These are phyloP conservation scores for Tachina lurida DNA, from an alignment of 2,888 invertebrate genomes.

Conservation along the genomic window DNA sequence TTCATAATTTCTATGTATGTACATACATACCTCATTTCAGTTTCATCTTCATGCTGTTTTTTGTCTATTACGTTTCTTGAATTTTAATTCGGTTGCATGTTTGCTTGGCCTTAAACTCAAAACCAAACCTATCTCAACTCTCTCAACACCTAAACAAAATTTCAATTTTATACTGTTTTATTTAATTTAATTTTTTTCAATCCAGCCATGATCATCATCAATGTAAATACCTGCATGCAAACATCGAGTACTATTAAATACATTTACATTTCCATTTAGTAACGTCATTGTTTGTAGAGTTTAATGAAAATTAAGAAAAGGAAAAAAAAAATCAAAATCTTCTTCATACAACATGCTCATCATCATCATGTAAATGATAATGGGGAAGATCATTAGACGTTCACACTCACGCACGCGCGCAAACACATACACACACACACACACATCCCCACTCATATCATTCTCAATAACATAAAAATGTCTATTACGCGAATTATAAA, in stretches of 20 bases:
- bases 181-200: not conserved
- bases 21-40: slow-evolving; percentile 28
- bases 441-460: not conserved
- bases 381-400: slow-evolving; percentile 40
- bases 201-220: slow-evolving; percentile 24
- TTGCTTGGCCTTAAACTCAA: slow-evolving; percentile 68
- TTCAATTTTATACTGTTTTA: slow-evolving; percentile 28
- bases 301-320: not conserved
- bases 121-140: slow-evolving; percentile 59
- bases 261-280: slow-evolving; percentile 20
- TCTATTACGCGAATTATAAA: slow-evolving; percentile 48
- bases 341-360: slow-evolving; percentile 42
- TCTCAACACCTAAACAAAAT: slow-evolving; percentile 60
- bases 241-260: not conserved
- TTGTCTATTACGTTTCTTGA: slow-evolving; percentile 9
- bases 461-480: slow-evolving; percentile 50
- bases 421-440: not conserved
- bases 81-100: slow-evolving; percentile 62
- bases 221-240: not conserved
- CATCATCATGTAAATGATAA: slow-evolving; percentile 47
- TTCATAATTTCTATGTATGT: slow-evolving; percentile 7
- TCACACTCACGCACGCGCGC: not conserved
- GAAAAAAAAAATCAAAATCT: slow-evolving; percentile 2
- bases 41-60: slow-evolving; percentile 13
- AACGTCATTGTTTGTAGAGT: slow-evolving; percentile 45